Conservation (phyloP, 1,140 invertebrate species). For the Tribolium castaneum region DNA sequence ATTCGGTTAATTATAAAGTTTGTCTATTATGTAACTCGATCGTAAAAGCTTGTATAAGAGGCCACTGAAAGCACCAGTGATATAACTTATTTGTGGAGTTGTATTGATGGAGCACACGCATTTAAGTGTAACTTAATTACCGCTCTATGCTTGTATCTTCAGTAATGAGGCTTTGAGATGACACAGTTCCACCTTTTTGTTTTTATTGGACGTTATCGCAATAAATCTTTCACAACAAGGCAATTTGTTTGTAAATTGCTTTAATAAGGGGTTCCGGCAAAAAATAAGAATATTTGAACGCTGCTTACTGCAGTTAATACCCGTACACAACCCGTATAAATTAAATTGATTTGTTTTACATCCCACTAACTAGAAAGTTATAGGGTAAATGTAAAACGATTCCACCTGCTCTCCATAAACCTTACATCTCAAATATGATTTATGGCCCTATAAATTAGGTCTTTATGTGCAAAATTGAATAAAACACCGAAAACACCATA, state of each 20-base stretch:
- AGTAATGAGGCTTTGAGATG: not conserved
- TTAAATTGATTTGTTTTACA: conserved; percentile 33
- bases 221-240: conserved; percentile 15
- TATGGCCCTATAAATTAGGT: conserved; percentile 15
- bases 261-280: not conserved
- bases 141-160: not conserved
- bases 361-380: conserved; percentile 30
- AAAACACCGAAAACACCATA: conserved; percentile 24
- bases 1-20: conserved; percentile 23
- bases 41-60: conserved; percentile 1
- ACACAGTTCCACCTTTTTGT: not conserved
- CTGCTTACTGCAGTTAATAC: conserved; percentile 6
- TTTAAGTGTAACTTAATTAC: not conserved
- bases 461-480: conserved; percentile 34
- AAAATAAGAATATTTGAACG: conserved; percentile 15
- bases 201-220: not conserved
- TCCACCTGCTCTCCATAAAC: conserved; percentile 29
- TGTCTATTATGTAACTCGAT: conserved; percentile 6
- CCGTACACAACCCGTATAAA: conserved; percentile 20
- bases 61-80: not conserved
- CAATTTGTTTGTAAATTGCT: conserved; percentile 4
- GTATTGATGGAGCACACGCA: not conserved
- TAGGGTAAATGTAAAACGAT: conserved; percentile 33
- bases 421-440: conserved; percentile 29
- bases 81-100: conserved; percentile 5